phyloP scores from a whole-genome alignment of 2,113 vertebrate species.

The Puma concolor region DNA sequence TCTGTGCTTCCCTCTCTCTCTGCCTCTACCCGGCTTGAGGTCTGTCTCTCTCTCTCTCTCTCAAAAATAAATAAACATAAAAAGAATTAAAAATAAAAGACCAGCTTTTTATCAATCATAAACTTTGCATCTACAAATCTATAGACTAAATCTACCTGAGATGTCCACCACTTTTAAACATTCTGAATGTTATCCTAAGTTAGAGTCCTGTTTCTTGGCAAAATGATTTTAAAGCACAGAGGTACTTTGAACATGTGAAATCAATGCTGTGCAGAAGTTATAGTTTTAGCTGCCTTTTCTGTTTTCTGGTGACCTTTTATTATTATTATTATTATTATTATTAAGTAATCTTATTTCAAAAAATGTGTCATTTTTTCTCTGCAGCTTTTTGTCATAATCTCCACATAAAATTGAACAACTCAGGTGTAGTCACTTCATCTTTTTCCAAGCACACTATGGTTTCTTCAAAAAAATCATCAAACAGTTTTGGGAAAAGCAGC shows the following conservation, averaged over 20 bases:
- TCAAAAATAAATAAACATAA: too few species aligned
- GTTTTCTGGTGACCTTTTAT: neutral
- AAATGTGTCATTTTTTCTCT: neutral
- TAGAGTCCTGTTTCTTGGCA: neutral
- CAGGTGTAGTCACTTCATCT: neutral
- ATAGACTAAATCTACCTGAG: neutral
- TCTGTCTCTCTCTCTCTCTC: too few species aligned
- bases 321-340: neutral
- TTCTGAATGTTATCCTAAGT: neutral
- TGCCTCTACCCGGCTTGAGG: too few species aligned
- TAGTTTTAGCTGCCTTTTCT: neutral
- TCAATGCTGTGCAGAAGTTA: neutral
- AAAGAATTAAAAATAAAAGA: too few species aligned
- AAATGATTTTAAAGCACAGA: neutral
- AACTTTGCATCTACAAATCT: neutral
- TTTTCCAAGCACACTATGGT: neutral
- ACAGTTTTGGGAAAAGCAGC: neutral
- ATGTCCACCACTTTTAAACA: neutral
- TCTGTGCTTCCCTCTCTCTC: too few species aligned
- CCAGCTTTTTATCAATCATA: neutral
- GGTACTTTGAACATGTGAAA: neutral
- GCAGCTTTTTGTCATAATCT: neutral
- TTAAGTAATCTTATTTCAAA: neutral
- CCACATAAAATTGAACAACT: neutral
- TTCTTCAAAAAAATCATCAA: neutral